These are phyloP conservation scores for Troides aeacus DNA, from an alignment of 2,888 invertebrate genomes.

Conservation along the genomic window DNA sequence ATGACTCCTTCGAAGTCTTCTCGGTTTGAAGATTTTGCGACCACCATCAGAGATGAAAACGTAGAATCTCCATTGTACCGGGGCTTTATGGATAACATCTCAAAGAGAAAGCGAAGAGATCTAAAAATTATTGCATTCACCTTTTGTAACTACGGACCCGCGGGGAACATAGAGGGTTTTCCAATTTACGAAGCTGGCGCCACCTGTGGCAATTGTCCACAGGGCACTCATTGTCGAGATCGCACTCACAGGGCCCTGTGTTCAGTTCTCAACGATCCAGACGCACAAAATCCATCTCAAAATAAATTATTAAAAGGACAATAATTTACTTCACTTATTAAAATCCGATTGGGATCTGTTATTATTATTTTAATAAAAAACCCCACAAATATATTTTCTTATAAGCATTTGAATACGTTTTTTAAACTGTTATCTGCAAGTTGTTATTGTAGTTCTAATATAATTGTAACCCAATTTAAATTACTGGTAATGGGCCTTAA, in stretches of 20 bases:
- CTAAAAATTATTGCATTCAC: constrained; percentile 65
- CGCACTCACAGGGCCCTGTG: constrained; percentile 67
- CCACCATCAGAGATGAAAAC: constrained; percentile 35
- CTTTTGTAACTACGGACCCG: constrained; percentile 73
- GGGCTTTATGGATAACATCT: constrained; percentile 41
- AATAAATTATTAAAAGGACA: background rate
- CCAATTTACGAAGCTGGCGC: constrained; percentile 68
- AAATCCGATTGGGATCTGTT: no score
- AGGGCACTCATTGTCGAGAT: constrained; percentile 63
- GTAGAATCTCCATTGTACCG: constrained; percentile 60
- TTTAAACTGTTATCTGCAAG: no score
- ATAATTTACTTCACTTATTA: background rate
- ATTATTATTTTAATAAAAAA: no score
- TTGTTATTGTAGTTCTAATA: no score
- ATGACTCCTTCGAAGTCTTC: constrained; percentile 45
- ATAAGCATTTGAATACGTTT: no score
- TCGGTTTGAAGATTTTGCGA: constrained; percentile 52
- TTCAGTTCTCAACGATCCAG: constrained; percentile 60
- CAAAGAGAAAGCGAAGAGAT: constrained; percentile 44
- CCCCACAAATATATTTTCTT: no score
- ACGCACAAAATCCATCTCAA: constrained; percentile 33
- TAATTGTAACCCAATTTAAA: no score
- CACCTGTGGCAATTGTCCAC: constrained; percentile 65
- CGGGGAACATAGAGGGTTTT: constrained; percentile 71
- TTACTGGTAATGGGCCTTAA: no score